Evolutionary conservation across 35 echinoderm and acorn worm species (phyloP).

Genomic region (Apostichopus californicus): DNA sequence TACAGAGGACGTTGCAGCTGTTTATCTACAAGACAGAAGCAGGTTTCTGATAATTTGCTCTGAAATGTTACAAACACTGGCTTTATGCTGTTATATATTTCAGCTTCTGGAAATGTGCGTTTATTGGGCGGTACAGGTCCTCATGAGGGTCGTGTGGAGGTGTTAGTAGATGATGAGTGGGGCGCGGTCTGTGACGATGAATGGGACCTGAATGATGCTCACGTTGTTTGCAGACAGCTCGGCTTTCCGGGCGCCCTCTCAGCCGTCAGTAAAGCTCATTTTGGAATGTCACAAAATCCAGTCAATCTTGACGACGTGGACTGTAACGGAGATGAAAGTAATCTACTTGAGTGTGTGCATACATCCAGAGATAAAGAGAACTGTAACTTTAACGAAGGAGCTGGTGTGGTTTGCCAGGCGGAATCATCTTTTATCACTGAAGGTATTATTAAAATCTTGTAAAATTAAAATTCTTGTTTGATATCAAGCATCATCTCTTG

Average conservation of each 20-base stretch:
- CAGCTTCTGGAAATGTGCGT: too few species aligned
- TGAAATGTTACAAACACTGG: too few species aligned
- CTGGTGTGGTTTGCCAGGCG: constrained; percentile 22
- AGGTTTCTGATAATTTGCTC: too few species aligned
- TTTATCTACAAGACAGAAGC: too few species aligned
- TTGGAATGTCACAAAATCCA: background rate
- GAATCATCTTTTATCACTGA: too few species aligned
- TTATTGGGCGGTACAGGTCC: too few species aligned
- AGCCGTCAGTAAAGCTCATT: background rate
- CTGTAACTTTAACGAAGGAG: constrained; percentile 32
- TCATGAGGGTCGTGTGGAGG: background rate
- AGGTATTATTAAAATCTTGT: too few species aligned
- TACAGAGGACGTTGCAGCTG: too few species aligned
- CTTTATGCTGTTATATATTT: too few species aligned
- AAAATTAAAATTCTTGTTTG: too few species aligned
- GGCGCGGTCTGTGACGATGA: background rate
- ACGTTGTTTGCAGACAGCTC: background rate
- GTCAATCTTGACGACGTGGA: constrained; percentile 42
- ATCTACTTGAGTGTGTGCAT: constrained; percentile 37
- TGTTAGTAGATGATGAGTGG: background rate
- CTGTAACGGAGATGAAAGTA: constrained; percentile 46
- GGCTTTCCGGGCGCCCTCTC: background rate
- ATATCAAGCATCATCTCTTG: too few species aligned
- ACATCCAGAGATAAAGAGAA: background rate
- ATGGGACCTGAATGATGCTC: background rate